Evolutionary conservation across 2,113 vertebrate species (phyloP).

Genomic region (Aspidoscelis tigris): DNA sequence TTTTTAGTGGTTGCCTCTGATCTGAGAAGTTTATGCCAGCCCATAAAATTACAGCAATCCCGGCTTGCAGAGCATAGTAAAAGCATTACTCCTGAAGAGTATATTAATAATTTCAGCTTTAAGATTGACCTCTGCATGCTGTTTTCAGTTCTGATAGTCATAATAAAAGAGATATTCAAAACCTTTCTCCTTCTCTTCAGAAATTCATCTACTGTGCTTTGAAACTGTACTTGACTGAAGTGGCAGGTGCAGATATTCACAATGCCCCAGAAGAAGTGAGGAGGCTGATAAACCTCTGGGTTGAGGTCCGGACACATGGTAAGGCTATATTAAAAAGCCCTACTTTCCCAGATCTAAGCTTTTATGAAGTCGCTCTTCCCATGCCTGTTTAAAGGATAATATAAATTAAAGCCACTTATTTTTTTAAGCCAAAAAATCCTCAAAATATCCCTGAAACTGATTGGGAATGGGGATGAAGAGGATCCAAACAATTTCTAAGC

Average conservation of each 20-base stretch:
- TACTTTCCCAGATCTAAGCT: not conserved
- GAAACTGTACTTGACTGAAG: constrained; percentile 69
- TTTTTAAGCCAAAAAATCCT: no score
- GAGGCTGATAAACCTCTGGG: constrained; percentile 75
- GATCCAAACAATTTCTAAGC: no score
- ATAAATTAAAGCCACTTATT: no score
- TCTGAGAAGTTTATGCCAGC: not conserved
- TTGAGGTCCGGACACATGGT: constrained; percentile 76
- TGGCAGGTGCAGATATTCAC: constrained; percentile 72
- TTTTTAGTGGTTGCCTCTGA: not conserved
- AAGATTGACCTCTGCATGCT: not conserved
- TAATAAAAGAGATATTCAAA: not conserved
- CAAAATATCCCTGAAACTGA: no score
- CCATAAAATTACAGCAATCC: not conserved
- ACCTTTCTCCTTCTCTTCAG: constrained; percentile 56
- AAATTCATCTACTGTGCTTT: constrained; percentile 74
- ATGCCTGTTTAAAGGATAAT: not conserved
- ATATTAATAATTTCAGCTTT: no score
- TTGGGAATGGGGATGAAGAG: no score
- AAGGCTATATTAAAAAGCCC: not conserved
- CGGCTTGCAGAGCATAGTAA: not conserved
- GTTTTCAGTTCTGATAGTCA: not conserved
- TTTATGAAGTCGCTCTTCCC: not conserved
- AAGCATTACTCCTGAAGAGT: not conserved
- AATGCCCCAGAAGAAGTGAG: constrained; percentile 70